Evolutionary conservation across 2,113 vertebrate genomes (phyloP), one percentile per base, ranked within the genome.

Genomic region (Odocoileus hemionus): DNA sequence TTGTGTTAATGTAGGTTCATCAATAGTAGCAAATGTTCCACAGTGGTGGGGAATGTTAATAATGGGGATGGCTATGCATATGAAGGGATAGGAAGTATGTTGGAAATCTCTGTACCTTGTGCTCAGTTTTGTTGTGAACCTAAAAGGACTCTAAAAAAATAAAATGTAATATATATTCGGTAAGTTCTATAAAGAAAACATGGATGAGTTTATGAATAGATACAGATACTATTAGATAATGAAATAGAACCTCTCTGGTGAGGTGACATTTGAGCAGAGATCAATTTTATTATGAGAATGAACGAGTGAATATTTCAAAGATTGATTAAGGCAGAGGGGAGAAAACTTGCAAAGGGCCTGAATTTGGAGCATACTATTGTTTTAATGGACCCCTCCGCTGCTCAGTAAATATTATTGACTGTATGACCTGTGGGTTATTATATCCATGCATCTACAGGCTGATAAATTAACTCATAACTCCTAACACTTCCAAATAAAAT

Each of bases 391-490:
- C 1, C 4, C 12, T 30, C 43, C 52, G 23, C n/a, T 87, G 45
- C 12, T 87, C 17, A 52, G 52, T 70, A 57, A 90, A 87, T 79
- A 54, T 39, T 61, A 96, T 7, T 83, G 13, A 64, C 45, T 86
- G 1, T 43, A 55, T 70, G 64, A 84, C 64, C 14, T 52, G 8
- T 30, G 9, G 14, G 3, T 25, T 14, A 52, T 85, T 95, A 67
- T 3, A 87, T 19, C 23, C 23, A 12, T 87, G 7, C 11, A 55
- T 64, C 14, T 12, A 76, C 10, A 85, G 64, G 58, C 80, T 96
- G 33, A 93, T 89, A 96, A 74, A 86, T 74, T 61, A 96, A 89
- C 25, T 96, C 6, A 67, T n/a, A 87, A 86, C 33, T 96, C 36
- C 86, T 45, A 93, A 94, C 30, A 95, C 58, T 87, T 93, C 28